Base-by-base conservation (phyloP, 2,797 vertebrate species). In the Aplochiton taeniatus region DNA sequence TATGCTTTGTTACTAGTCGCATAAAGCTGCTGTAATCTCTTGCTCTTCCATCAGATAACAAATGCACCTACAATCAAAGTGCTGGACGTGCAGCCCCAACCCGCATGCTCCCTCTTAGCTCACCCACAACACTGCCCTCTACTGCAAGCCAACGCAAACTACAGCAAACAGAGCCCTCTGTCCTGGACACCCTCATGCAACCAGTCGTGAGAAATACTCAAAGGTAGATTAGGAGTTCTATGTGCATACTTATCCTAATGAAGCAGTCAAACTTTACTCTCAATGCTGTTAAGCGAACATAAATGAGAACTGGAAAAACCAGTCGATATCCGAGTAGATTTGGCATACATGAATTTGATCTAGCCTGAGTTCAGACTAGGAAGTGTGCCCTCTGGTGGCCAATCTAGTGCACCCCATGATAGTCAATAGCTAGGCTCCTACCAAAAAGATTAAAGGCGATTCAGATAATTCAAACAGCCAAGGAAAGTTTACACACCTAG, bases 181-280 rank as follows among this genome's bases (percentile, higher is more conserved):
- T 16, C 52, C 49, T 45, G 9, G 63, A 44, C 13, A 12, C 12
- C 13, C 75, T 68, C 48, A 61, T 68, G 43, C 65, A 71, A 19
- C 6, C 53, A 12, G 16, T 57, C 62, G 13, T 63, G 43, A 84
- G 48, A 60, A 76, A 41, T 54, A 63, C 71, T 56, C 48, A 74
- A 42, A 79, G 83, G 85, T 91, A 80, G 43, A 31, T 10, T 53
- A 45, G 47, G 17, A 17, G 11, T 11, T n/a, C 7, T 41, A 10
- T 20, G 11, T 42, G 51, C 44, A 14, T 58, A 16, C 43, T 49
- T 57, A 20, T 59, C 11, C 17, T 16, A 52, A 3, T 8, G n/a
- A 9, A 16, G n/a, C n/a, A n/a, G 9, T 52, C 48, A 13, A 50
- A 50, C 4, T 14, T 12, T n/a, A n/a, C n/a, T 51, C 8, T 51